A percentile compares a stretch with the other conserved stretches of the same genome.
Conservation (phyloP, 2,113 vertebrate genomes). For the Capreolus pygargus region DNA sequence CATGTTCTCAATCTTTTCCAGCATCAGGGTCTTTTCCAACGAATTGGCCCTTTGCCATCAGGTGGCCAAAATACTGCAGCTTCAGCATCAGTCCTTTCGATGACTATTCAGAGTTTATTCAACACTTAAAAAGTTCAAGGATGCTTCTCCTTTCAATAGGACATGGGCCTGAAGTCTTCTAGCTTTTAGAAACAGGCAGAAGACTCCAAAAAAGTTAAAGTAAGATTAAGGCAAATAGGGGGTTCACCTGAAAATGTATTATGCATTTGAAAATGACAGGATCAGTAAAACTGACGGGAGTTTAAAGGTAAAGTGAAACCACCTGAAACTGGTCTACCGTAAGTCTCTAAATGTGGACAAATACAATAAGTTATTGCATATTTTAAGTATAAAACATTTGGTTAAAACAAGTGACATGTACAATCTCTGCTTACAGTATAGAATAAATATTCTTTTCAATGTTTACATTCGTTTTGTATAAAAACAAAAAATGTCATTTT, state of each 20-base stretch:
- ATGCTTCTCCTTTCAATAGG: background rate
- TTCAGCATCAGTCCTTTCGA: background rate
- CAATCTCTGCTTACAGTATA: conserved; percentile 61
- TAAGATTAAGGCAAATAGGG: background rate
- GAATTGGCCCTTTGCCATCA: background rate
- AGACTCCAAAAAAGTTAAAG: conserved; percentile 66
- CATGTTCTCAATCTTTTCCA: background rate
- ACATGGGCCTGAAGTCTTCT: background rate
- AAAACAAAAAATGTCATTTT: background rate
- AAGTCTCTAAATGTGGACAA: conserved; percentile 66
- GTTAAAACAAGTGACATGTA: conserved; percentile 70
- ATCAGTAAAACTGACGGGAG: conserved; percentile 64
- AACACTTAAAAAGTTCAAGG: conserved; percentile 75
- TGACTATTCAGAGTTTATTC: conserved; percentile 61
- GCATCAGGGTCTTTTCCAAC: background rate
- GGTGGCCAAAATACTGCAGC: background rate
- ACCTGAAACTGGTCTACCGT: conserved; percentile 68
- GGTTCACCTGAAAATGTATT: conserved; percentile 73
- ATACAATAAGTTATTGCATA: conserved; percentile 37
- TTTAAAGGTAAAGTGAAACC: conserved; percentile 65
- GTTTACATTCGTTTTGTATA: background rate
- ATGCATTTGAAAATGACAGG: conserved; percentile 65
- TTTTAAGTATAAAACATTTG: conserved; percentile 47
- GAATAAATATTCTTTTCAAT: background rate
- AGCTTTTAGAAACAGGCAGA: conserved; percentile 75